These are phyloP conservation scores for Antheraea mylitta DNA, from an alignment of 1,140 invertebrate species.

Conservation along the genomic window DNA sequence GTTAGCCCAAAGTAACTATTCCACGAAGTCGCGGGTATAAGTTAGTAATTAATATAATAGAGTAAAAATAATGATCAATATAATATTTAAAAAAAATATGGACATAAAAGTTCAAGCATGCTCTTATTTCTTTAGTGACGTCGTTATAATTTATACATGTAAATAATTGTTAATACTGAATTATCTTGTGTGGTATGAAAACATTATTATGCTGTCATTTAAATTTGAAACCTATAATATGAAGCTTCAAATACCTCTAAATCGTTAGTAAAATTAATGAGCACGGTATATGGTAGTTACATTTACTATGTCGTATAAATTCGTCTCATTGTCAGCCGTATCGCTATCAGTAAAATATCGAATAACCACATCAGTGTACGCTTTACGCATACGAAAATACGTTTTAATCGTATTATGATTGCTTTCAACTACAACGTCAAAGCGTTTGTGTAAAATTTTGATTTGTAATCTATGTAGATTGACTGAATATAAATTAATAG, in stretches of 20 bases:
- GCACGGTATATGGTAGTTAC: neutral
- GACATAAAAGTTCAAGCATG: too few relatives aligned
- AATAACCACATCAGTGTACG: conserved; percentile 38
- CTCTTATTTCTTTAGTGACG: too few relatives aligned
- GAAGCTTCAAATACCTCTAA: neutral
- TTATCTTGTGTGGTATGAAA: too few relatives aligned
- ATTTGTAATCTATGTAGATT: conserved; percentile 30
- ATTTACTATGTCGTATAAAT: conserved; percentile 35
- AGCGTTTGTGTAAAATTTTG: conserved; percentile 20
- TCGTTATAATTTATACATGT: too few relatives aligned
- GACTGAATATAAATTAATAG: conserved; percentile 12
- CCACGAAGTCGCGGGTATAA: too few relatives aligned
- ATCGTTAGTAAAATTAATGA: neutral
- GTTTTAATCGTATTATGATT: conserved; percentile 34
- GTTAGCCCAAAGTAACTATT: too few relatives aligned
- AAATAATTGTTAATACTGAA: too few relatives aligned
- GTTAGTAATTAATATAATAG: too few relatives aligned
- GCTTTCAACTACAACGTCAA: conserved; percentile 26
- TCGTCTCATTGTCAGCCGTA: conserved; percentile 37
- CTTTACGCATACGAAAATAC: conserved; percentile 41
- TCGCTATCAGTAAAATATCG: conserved; percentile 34
- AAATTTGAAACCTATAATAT: neutral
- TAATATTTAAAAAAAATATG: too few relatives aligned
- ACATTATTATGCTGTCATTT: neutral
- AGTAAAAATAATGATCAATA: too few relatives aligned